Evolutionary conservation across 2,888 invertebrate genomes (phyloP).

Genomic region (Fissipunctia ypsillon): DNA sequence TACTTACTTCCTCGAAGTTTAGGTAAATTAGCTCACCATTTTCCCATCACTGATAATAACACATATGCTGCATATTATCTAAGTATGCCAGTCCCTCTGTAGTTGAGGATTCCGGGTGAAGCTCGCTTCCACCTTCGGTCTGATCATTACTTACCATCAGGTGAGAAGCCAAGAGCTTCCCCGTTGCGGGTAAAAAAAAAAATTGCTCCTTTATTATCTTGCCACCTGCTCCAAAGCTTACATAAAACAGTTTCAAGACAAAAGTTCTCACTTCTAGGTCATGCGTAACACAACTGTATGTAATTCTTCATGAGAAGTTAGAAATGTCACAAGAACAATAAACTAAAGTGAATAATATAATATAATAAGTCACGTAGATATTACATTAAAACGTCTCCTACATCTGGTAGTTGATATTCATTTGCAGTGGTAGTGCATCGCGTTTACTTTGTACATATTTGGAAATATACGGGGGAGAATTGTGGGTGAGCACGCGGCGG

Average conservation of each 20-base stretch:
- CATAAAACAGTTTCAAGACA: background rate
- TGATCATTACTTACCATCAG: too few species aligned
- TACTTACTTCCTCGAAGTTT: too few species aligned
- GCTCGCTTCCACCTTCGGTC: too few species aligned
- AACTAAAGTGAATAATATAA: constrained; percentile 30
- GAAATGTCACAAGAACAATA: constrained; percentile 33
- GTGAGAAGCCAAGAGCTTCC: too few species aligned
- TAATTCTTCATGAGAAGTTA: constrained; percentile 4
- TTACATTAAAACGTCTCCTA: constrained; percentile 63
- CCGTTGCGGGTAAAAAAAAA: too few species aligned
- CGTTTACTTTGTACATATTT: constrained; percentile 61
- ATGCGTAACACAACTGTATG: background rate
- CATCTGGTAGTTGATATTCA: constrained; percentile 67
- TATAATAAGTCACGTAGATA: constrained; percentile 54
- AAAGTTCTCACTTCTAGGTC: background rate
- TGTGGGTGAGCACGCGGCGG: background rate
- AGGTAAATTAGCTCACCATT: too few species aligned
- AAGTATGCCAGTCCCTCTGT: too few species aligned
- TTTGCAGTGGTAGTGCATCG: constrained; percentile 64
- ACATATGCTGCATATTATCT: too few species aligned
- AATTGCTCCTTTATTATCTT: background rate
- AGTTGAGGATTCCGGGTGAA: too few species aligned
- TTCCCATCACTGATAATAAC: too few species aligned
- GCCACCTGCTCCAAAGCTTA: background rate
- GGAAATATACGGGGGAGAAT: constrained; percentile 46